Conservation (phyloP, 2,888 invertebrate species). For the Apamea monoglypha region DNA sequence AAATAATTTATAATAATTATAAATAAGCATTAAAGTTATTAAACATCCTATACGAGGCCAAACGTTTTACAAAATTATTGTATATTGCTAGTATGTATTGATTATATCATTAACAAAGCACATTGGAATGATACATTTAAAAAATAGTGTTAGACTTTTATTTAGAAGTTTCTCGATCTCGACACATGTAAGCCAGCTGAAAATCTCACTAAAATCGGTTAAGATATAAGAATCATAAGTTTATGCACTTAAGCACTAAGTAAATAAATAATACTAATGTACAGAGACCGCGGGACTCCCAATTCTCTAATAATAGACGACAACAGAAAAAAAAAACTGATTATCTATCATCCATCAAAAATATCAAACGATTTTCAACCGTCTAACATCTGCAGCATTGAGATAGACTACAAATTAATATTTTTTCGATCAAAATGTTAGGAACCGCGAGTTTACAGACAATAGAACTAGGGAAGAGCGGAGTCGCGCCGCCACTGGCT, state of each 20-base stretch:
- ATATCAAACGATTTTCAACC: constrained; percentile 40
- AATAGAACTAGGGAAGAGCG: constrained; percentile 16
- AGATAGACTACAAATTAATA: constrained; percentile 11
- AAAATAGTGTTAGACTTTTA: constrained; percentile 55
- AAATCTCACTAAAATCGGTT: constrained; percentile 78
- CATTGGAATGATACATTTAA: constrained; percentile 69
- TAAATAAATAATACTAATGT: constrained; percentile 90
- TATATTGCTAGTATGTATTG: constrained; percentile 62
- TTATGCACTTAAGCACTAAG: constrained; percentile 85
- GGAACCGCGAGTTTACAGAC: constrained; percentile 38
- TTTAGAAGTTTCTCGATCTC: constrained; percentile 41
- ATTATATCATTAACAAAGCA: constrained; percentile 66
- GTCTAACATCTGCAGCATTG: background rate
- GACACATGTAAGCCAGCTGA: constrained; percentile 79
- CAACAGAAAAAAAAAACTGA: background rate
- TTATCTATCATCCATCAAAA: constrained; percentile 12
- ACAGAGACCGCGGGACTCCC: constrained; percentile 76
- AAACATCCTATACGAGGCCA: constrained; percentile 66
- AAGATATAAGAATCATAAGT: constrained; percentile 79
- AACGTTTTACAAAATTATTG: constrained; percentile 50
- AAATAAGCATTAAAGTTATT: constrained; percentile 63
- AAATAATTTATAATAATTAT: constrained; percentile 66
- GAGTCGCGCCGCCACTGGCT: constrained; percentile 64
- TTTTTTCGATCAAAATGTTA: constrained; percentile 35
- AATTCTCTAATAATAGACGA: background rate